phyloP scores from a whole-genome alignment of 2,888 invertebrate species.

The Dorcus hopei region DNA sequence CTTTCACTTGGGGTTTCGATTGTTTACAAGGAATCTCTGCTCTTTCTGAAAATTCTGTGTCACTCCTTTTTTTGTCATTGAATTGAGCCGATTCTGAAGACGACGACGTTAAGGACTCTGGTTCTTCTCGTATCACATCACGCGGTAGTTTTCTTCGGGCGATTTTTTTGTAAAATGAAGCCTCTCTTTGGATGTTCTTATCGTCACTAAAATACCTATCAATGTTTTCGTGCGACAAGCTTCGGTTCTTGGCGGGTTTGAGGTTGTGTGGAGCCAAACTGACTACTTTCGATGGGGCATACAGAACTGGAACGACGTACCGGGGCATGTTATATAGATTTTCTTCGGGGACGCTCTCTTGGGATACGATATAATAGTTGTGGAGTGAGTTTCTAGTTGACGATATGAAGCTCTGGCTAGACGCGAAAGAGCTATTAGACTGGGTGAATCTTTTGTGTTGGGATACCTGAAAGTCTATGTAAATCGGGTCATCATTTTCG shows the following conservation, averaged over 20 bases:
- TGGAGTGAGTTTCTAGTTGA: neutral
- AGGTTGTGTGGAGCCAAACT: constrained; percentile 1
- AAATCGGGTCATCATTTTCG: constrained; percentile 1
- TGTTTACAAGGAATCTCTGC: no score
- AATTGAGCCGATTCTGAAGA: neutral
- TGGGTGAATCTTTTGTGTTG: neutral
- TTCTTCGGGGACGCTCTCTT: neutral
- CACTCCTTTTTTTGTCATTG: no score
- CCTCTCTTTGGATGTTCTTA: constrained; percentile 11
- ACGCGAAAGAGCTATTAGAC: neutral
- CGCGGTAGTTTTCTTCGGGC: neutral
- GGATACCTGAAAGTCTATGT: neutral
- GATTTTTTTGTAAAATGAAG: neutral
- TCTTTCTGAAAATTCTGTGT: no score
- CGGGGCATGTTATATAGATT: neutral
- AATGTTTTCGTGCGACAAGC: constrained; percentile 3
- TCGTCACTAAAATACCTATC: constrained; percentile 11
- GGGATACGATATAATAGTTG: neutral
- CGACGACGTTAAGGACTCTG: neutral
- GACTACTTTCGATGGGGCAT: constrained; percentile 5
- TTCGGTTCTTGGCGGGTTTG: neutral
- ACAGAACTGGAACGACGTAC: constrained; percentile 9
- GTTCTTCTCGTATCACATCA: constrained; percentile 8
- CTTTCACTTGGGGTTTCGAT: no score
- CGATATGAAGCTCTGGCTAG: neutral